Conservation (phyloP, 2,888 invertebrate species). For the Diadromus collaris region DNA sequence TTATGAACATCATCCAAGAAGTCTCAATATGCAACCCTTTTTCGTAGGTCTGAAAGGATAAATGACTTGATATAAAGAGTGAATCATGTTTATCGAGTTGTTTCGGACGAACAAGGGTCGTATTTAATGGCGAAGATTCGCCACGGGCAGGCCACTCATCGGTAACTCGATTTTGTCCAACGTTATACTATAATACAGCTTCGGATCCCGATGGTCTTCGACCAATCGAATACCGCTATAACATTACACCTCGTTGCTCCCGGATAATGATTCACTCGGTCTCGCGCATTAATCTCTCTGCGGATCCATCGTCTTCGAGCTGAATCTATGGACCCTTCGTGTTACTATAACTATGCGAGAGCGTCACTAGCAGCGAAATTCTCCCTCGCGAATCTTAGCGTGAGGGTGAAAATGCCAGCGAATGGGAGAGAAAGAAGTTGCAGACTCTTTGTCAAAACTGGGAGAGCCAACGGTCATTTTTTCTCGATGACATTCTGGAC, state of each 20-base stretch:
- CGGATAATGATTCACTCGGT: conserved; percentile 63
- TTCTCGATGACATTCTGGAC: background rate
- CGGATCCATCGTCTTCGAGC: conserved; percentile 36
- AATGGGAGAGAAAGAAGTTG: background rate
- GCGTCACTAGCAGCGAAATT: conserved; percentile 15
- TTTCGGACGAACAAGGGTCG: conserved; percentile 61
- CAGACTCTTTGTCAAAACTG: background rate
- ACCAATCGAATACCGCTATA: conserved; percentile 69
- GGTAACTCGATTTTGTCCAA: conserved; percentile 73
- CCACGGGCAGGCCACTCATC: conserved; percentile 73
- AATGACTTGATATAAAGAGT: background rate
- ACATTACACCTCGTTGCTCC: conserved; percentile 65
- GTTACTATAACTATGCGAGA: conserved; percentile 8
- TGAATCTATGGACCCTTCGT: conserved; percentile 30
- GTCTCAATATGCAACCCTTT: conserved; percentile 9
- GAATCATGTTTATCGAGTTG: conserved; percentile 38
- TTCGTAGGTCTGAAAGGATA: background rate
- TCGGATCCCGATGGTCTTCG: conserved; percentile 59
- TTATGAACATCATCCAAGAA: background rate
- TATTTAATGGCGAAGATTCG: conserved; percentile 73
- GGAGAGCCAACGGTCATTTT: background rate
- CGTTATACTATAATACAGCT: conserved; percentile 15
- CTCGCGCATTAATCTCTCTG: conserved; percentile 35
- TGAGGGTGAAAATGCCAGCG: conserved; percentile 20
- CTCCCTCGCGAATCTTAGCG: conserved; percentile 10